These are phyloP conservation scores for Entelurus aequoreus DNA, from an alignment of 2,113 vertebrate genomes.

Conservation along the genomic window DNA sequence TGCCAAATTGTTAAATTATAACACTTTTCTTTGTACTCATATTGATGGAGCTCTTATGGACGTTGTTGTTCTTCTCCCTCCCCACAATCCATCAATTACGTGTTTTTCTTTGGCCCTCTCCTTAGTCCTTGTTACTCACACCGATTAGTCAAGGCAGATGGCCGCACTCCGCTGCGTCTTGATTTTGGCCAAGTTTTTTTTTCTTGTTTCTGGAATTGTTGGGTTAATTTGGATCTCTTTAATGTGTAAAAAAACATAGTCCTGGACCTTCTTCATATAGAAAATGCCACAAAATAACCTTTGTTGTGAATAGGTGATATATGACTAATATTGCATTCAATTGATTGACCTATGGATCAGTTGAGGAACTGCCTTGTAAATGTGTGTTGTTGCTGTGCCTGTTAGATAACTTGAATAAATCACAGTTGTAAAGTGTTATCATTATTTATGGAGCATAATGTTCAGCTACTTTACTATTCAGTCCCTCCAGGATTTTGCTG, in stretches of 20 bases:
- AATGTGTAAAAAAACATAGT: background rate
- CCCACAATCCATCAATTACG: background rate
- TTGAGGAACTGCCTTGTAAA: background rate
- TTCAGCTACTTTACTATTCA: too few species aligned
- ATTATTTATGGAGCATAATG: too few species aligned
- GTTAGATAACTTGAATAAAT: too few species aligned
- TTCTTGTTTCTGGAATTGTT: background rate
- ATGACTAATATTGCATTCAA: background rate
- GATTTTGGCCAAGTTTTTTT: background rate
- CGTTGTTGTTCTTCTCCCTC: background rate
- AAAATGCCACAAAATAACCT: background rate
- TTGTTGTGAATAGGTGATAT: background rate
- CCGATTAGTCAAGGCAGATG: background rate
- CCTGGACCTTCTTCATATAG: background rate
- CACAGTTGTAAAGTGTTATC: too few species aligned
- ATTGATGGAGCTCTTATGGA: background rate
- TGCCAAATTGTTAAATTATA: background rate
- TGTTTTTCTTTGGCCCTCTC: background rate
- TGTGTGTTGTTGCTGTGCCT: too few species aligned
- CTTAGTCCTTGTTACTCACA: background rate
- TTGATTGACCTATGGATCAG: background rate
- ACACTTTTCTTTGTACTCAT: background rate
- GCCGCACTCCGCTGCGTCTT: background rate
- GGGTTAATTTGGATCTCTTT: background rate
- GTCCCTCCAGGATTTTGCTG: too few species aligned